phyloP scores from a whole-genome alignment of 2,797 vertebrate species.

The Melanotaenia parkinsoni region DNA sequence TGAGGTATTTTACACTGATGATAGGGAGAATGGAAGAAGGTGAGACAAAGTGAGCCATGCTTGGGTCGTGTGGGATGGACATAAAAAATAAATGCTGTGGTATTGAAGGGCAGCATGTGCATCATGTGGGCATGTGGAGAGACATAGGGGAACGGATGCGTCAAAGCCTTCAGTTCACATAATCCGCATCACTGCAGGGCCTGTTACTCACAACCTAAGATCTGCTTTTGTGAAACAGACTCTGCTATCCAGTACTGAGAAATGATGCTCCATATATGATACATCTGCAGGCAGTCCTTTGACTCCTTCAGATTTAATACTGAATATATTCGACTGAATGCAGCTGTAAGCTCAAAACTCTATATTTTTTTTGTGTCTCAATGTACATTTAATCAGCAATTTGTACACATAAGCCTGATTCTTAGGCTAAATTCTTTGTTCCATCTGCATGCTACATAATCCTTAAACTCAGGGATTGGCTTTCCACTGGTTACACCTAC shows the following conservation, averaged over 20 bases:
- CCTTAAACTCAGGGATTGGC: slow-evolving; percentile 13
- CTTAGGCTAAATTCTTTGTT: slow-evolving; percentile 23
- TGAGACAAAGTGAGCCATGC: slow-evolving; percentile 63
- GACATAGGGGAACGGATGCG: slow-evolving; percentile 31
- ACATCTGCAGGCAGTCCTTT: slow-evolving; percentile 43
- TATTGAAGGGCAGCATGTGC: slow-evolving; percentile 40
- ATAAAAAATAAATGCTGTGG: slow-evolving; percentile 60
- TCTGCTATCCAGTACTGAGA: slow-evolving; percentile 47
- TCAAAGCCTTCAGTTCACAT: slow-evolving; percentile 54
- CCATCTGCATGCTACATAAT: slow-evolving; percentile 23
- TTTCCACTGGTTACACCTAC: slow-evolving; percentile 34
- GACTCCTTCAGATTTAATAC: slow-evolving; percentile 28
- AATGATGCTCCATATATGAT: slow-evolving; percentile 51
- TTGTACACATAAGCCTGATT: slow-evolving; percentile 16
- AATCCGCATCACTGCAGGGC: slow-evolving; percentile 65
- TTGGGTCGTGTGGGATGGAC: slow-evolving; percentile 53
- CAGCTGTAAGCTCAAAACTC: slow-evolving; percentile 27
- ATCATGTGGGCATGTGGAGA: slow-evolving; percentile 40
- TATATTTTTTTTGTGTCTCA: slow-evolving; percentile 4
- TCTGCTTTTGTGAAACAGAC: slow-evolving; percentile 58
- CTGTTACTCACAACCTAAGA: slow-evolving; percentile 55
- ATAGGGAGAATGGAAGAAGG: slow-evolving; percentile 60
- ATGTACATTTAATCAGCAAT: slow-evolving; percentile 15
- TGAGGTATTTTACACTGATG: slow-evolving; percentile 78
- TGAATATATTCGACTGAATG: slow-evolving; percentile 39